Evolutionary conservation across 2,888 invertebrate genomes (phyloP), one percentile per base, ranked within the genome.

Genomic region (Julus scanicus): DNA sequence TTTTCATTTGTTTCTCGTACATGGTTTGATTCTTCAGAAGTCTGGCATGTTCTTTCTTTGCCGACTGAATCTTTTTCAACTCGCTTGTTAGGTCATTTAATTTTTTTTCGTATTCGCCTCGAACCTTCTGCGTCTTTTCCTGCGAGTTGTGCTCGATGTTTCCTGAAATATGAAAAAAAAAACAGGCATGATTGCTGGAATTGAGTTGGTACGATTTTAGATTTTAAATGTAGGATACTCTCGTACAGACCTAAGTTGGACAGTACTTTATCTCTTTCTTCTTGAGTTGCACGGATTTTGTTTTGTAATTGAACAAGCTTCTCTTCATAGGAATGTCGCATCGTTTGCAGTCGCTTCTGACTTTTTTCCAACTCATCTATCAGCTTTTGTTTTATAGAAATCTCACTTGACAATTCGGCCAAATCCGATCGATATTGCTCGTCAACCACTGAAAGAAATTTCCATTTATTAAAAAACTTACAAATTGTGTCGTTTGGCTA

Each of bases 331-430:
- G 98, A 97, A 90, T 95, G 94, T 89, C 96, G 94, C 94, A 99
- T 95, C 0, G 96, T 94, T 87, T 96, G 95, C 91, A 99, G 94
- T 86, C 97, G 94, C 88, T 96, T 94, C 92, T 99, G 98, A 0
- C 97, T 97, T 89, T 95, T 93, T 92, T 99, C 99, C 90, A 99
- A 92, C 91, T 99, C 98, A 91, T 98, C 97, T 89, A 99, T 98
- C 84, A 99, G 93, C 88, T 97, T 96, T 90, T 98, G 96, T 92
- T 99, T 99, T 88, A 98, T 96, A 91, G 97, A 97, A 90, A 99
- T 99, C 92, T 99, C 98, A 86, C 96, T 96, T 88, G 97, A 98
- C 20, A 99, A 93, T 13, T 96, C 96, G 17, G 97, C 96, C 89
- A 99, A 93, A 92, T 98, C 97, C 49, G 96, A 40, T 29, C 44